Evolutionary conservation across 2,888 invertebrate species (phyloP).

Genomic region (Drosophila fulvimacula): DNA sequence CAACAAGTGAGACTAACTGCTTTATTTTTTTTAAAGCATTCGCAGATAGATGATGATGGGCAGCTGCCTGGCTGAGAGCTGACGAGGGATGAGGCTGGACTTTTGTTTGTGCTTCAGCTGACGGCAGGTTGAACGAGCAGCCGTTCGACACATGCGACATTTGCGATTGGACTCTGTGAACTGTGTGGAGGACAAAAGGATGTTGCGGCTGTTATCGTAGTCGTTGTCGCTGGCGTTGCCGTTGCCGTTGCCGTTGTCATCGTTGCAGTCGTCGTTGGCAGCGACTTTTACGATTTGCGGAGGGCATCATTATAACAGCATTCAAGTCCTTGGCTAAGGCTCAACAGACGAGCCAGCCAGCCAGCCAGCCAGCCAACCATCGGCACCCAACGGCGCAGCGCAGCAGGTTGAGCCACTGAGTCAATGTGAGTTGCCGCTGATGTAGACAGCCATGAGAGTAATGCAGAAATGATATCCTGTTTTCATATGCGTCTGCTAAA

Average conservation of each 20-base stretch:
- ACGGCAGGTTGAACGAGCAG: constrained; percentile 33
- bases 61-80: not conserved
- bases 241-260: constrained; percentile 10
- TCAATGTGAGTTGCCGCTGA: constrained; percentile 16
- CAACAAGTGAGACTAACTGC: constrained; percentile 15
- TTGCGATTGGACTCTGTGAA: constrained; percentile 23
- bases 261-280: constrained; percentile 28
- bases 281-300: constrained; percentile 38
- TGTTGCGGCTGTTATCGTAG: constrained; percentile 2
- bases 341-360: constrained; percentile 5
- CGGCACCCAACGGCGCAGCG: constrained; percentile 5
- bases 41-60: not conserved
- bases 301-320: constrained; percentile 64
- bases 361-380: constrained; percentile 14
- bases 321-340: constrained; percentile 46
- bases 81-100: not conserved
- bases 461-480: constrained; percentile 64
- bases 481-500: constrained; percentile 48
- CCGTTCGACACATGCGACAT: constrained; percentile 24
- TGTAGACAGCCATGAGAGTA: constrained; percentile 25
- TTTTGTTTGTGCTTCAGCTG: constrained; percentile 7
- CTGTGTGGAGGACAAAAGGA: not conserved
- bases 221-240: not conserved
- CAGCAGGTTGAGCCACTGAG: constrained; percentile 3
- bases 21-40: not conserved